These are phyloP conservation scores for Cnemophilus loriae DNA, from an alignment of 2,113 vertebrate genomes.

Conservation along the genomic window DNA sequence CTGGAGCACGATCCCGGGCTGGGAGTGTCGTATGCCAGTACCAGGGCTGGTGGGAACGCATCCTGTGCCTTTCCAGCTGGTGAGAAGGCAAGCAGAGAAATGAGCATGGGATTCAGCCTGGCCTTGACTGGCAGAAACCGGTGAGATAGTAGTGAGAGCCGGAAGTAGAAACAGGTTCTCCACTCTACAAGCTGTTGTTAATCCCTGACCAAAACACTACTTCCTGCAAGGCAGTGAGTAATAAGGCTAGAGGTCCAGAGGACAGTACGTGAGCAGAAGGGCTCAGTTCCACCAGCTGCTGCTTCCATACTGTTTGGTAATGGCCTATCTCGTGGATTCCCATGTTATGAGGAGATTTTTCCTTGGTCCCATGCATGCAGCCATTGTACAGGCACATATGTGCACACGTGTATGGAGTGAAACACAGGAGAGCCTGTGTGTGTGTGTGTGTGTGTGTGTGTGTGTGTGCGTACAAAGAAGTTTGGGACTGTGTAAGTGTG, in stretches of 20 bases:
- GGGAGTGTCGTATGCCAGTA: accelerated
- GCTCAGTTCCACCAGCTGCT: neutral
- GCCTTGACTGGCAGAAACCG: neutral
- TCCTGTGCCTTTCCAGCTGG: neutral
- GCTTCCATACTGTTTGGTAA: neutral
- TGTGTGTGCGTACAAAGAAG: neutral
- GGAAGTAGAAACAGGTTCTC: neutral
- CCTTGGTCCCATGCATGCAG: accelerated
- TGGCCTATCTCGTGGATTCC: neutral
- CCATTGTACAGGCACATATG: accelerated
- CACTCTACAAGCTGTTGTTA: neutral
- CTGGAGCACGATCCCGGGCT: accelerated
- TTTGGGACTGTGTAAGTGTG: neutral
- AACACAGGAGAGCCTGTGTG: accelerated
- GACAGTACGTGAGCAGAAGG: neutral
- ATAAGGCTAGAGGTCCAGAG: neutral
- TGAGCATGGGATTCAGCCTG: neutral
- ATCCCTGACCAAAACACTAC: neutral
- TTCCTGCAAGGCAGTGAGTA: neutral
- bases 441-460: too few species aligned
- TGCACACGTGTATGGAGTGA: accelerated
- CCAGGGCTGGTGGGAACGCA: accelerated
- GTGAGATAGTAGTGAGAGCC: neutral
- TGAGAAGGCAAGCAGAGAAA: neutral
- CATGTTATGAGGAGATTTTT: neutral